Base-by-base conservation (phyloP, 2,113 vertebrate species). In the Bubo scandiacus region DNA sequence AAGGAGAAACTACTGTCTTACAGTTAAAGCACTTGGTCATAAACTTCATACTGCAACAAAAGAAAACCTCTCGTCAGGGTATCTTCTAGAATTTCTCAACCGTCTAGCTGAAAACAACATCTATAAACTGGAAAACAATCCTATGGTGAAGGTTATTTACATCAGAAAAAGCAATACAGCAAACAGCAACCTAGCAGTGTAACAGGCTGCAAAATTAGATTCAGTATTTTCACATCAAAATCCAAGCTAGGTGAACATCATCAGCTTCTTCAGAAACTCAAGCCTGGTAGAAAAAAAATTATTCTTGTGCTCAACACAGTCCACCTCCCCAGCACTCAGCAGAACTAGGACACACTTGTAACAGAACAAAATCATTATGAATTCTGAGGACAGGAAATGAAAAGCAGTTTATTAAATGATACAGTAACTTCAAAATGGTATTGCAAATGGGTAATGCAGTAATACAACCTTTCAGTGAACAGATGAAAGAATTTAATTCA, bases 311-410 rank as follows among this genome's bases (percentile, higher is more conserved):
- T 71, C 55, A 78, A 58, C 36, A 59, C 5, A 66, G 38, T 43
- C 54, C 30, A 79, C 15, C 20, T 75, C 23, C 18, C 26, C 22
- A 2, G 1, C n/a, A 77, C 5, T 2, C 47, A 87, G 20, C 2
- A 73, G n/a, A 77, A 88, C 42, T 12, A 78, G 42, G 45, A 65
- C 54, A 90, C 9, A 21, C 6, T 81, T 51, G 16, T 57, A 83
- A 87, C 23, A 88, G 65, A 90, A 81, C 43, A 58, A 73, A 45
- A 42, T 67, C 27, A 58, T 34, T n/a, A 74, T 6, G 18, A 78
- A 32, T 94, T 93, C n/a, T 11, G 26, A 96, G 21, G 18, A 74
- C 55, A 91, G 59, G 55, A 92, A 66, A 78, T 43, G 4, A 84
- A 78, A 91, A 92, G 5, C 19, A 55, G 6, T 47, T 72, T n/a